phyloP scores from a whole-genome alignment of 2,113 vertebrate genomes.

The Atractosteus spatula region DNA sequence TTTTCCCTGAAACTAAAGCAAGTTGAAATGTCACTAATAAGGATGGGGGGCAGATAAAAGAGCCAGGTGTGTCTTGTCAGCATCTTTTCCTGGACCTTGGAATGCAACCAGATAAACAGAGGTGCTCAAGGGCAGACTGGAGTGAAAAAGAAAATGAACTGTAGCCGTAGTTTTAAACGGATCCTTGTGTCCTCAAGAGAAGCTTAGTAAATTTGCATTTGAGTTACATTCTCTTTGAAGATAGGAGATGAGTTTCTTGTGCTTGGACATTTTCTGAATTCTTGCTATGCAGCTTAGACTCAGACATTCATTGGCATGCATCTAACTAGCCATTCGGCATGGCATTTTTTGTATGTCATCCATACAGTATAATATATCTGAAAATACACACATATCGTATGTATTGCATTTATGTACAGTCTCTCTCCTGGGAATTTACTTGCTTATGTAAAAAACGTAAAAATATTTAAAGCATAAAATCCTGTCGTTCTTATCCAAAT shows the following conservation, averaged over 20 bases:
- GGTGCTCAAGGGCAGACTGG: conserved; percentile 44
- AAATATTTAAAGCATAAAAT: background rate
- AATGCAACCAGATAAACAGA: conserved; percentile 54
- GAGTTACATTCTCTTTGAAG: conserved; percentile 54
- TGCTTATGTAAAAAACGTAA: too few species aligned
- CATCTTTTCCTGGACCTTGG: conserved; percentile 33
- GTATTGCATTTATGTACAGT: too few species aligned
- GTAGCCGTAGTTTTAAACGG: conserved; percentile 42
- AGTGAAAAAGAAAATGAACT: conserved; percentile 31
- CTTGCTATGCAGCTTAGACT: too few species aligned
- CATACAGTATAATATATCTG: too few species aligned
- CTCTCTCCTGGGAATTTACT: too few species aligned
- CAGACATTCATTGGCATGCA: too few species aligned
- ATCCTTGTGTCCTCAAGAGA: conserved; percentile 49
- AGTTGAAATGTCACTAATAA: conserved; percentile 13
- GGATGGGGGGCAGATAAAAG: background rate
- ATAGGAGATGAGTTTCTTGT: conserved; percentile 36
- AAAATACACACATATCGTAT: too few species aligned
- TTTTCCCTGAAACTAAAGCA: conserved; percentile 26
- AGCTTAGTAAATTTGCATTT: conserved; percentile 56
- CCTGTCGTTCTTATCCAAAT: background rate
- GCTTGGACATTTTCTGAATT: conserved; percentile 25
- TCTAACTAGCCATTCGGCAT: too few species aligned
- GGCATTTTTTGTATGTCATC: too few species aligned
- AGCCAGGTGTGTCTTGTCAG: conserved; percentile 1